Evolutionary conservation across 2,113 vertebrate genomes (phyloP), one percentile per base, ranked within the genome.

Genomic region (Albula goreensis): DNA sequence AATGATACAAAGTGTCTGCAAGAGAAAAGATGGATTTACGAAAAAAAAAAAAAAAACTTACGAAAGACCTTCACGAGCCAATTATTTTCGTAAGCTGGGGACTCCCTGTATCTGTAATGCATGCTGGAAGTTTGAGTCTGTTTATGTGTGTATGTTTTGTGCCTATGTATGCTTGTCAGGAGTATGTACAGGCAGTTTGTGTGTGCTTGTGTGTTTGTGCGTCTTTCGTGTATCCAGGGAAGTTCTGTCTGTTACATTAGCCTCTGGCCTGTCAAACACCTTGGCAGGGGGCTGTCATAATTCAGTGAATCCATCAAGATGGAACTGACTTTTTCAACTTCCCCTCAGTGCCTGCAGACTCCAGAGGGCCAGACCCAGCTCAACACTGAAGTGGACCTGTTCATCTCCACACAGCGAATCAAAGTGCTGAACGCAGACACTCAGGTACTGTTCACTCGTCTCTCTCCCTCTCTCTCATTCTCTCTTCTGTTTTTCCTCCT

Each of bases 361-460:
- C 95, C 96, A 11, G 97, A 98, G 93, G 93, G 95, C 0, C 97
- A 98, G 89, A 94, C 94, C 88, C 93, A 96, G 0, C 96, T 96
- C 31, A 95, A 96, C 85, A 97, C 96, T 0, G 98, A 99, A 91
- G 98, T 99, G 60, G 98, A 99, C 88, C 97, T 99, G 88, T 99
- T 99, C 92, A 98, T 99, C 92, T 99, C 98, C 66, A 99, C 98
- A 0, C 98, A 99, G 93, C 97, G 98, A 94, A 99, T 99, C 94
- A 99, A 99, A 96, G 98, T 99, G n/a, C 93, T 99, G 92, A 99
- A 98, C 87, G 97, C 98, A 48, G 98, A 98, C 91, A 96, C 97
- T 22, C 98, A 99, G 98, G 98, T 99, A 95, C 15, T 53, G 31
- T 70, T 1, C 8, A 78, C 48, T 15, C 60, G n/a, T 83, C 31